These are phyloP conservation scores for Hypotaenidia philippensis DNA, from an alignment of 2,797 vertebrate genomes.

Conservation along the genomic window DNA sequence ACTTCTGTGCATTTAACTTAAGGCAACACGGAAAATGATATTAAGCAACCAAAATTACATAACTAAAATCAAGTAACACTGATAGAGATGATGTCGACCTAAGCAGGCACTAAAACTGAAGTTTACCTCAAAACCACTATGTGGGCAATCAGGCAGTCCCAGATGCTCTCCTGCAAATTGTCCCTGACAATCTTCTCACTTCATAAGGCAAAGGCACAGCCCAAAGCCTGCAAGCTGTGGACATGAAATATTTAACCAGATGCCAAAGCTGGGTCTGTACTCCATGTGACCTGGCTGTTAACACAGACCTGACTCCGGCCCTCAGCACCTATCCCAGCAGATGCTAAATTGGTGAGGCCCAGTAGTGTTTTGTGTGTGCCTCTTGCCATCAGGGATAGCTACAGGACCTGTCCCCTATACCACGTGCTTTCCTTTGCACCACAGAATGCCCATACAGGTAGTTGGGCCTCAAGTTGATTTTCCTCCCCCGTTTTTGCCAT, in stretches of 20 bases:
- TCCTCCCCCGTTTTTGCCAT: accelerated
- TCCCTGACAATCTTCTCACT: not conserved
- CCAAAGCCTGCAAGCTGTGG: not conserved
- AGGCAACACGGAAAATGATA: not conserved
- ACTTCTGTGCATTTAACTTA: not conserved
- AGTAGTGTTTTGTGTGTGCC: not conserved
- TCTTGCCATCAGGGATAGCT: not conserved
- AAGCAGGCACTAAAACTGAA: not conserved
- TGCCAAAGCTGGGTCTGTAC: not conserved
- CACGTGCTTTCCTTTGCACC: not conserved
- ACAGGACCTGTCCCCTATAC: not conserved
- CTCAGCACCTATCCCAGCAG: not conserved
- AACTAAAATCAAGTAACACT: not conserved
- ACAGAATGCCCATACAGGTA: not conserved
- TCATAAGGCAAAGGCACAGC: not conserved
- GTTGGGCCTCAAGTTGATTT: not conserved
- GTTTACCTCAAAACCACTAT: not conserved
- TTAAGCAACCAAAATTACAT: slow-evolving; percentile 22
- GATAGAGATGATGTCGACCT: not conserved
- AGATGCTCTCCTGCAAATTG: not conserved
- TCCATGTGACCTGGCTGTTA: not conserved
- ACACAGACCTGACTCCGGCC: not conserved
- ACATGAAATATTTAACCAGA: not conserved
- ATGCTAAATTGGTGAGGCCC: not conserved
- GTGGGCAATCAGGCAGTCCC: not conserved